Conservation (phyloP, 2,888 invertebrate species). For the Phania funesta region DNA sequence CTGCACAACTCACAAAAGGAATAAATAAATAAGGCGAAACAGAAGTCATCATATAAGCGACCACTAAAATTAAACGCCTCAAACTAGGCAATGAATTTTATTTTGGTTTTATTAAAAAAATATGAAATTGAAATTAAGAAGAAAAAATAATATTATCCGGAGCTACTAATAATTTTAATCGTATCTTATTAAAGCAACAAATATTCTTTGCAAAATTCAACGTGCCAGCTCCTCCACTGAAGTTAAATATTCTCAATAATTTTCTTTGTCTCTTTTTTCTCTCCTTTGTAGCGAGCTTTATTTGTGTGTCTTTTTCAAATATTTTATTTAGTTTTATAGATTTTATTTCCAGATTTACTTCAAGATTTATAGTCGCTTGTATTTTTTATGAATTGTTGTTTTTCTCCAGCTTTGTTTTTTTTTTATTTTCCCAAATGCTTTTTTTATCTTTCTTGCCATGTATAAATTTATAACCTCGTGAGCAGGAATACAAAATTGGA, state of each 20-base stretch:
- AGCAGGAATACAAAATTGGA: slow-evolving; percentile 51
- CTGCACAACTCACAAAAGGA: background rate
- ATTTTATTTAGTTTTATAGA: slow-evolving; percentile 49
- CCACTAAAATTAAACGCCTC: too few species aligned
- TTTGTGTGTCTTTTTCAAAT: background rate
- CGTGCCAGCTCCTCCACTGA: background rate
- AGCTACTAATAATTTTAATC: too few species aligned
- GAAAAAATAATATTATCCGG: too few species aligned
- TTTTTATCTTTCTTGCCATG: slow-evolving; percentile 29
- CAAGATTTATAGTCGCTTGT: slow-evolving; percentile 65
- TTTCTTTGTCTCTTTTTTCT: background rate
- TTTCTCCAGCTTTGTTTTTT: slow-evolving; percentile 20
- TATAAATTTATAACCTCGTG: slow-evolving; percentile 66
- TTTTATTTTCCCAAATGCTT: slow-evolving; percentile 21
- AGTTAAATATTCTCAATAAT: background rate
- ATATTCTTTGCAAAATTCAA: background rate
- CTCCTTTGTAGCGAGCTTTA: background rate
- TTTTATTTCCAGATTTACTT: slow-evolving; percentile 64
- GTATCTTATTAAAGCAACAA: background rate
- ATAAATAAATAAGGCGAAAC: background rate
- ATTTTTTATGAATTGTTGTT: slow-evolving; percentile 53
- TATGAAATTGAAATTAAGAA: too few species aligned
- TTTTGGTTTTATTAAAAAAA: too few species aligned
- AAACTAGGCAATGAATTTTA: background rate
- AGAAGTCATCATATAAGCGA: too few species aligned